Evolutionary conservation across 2,888 invertebrate species (phyloP), one percentile per base, ranked within the genome.

Genomic region (Osmoderma eremita): DNA sequence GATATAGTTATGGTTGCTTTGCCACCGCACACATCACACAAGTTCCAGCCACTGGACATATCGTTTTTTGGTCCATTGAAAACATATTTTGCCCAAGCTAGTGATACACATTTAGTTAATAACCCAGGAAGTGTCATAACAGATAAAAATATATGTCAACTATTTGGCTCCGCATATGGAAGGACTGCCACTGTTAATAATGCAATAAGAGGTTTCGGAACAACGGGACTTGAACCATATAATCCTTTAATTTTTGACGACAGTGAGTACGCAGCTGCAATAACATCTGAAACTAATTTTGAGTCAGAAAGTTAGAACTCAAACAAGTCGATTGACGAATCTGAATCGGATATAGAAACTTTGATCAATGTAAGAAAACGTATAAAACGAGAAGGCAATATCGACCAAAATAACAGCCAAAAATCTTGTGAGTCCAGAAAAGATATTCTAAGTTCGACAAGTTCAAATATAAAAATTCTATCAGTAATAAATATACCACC

Each of bases 31-130:
- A 48, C 48, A 61, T 22, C 42, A 22, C 42, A 45, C 24, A 18
- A 45, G 18, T 30, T 61, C 13, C 61, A 61, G 17, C 48, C 61
- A n/a, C 8, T 22, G 15, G 61, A 61, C 24, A 20, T 39, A n/a
- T 8, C 24, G n/a, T 17, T 61, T 61, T 45, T 45, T 45, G 22
- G 48, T 22, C 22, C 61, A 5, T 30, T 22, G 20, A 45, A 61
- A 17, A 42, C 22, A 13, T 45, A 45, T 42, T 61, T 45, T 48
- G 24, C 22, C 22, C 22, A 61, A 22, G 42, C 61, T 20, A 45
- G 30, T 61, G 42, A 61, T 30, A 30, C 18, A n/a, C 22, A 22
- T 45, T 13, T 61, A 13, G 61, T 45, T 5, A 45, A 18, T 38
- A 17, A 45, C 42, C 45, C 48, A 36, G 61, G 13, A 61, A 42